phyloP scores from a whole-genome alignment of 2,888 invertebrate species.

The Cantharis flavilabris region DNA sequence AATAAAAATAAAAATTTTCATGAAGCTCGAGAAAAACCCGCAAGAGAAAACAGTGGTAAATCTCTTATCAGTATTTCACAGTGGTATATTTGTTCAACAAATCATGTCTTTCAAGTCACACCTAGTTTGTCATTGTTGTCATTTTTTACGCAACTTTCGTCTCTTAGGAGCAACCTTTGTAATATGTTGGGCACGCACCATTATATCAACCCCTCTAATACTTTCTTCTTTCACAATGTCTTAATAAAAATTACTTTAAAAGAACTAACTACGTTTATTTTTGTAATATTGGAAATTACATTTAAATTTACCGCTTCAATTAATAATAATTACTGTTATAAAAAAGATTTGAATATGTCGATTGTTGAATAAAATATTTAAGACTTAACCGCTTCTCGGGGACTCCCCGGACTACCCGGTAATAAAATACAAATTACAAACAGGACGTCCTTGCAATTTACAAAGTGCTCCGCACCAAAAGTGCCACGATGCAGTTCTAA shows the following conservation, averaged over 20 bases:
- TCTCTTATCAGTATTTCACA: conserved; percentile 15
- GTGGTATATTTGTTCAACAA: conserved; percentile 34
- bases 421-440: no score
- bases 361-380: no score
- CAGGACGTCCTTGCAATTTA: no score
- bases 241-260: neutral
- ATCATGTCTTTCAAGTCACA: conserved; percentile 34
- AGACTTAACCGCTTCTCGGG: no score
- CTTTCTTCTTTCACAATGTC: neutral
- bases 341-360: no score
- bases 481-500: no score
- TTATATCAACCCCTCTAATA: neutral
- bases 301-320: no score
- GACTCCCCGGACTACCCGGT: no score
- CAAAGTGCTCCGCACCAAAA: no score
- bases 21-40: neutral
- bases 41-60: conserved; percentile 12
- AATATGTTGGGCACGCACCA: conserved; percentile 36
- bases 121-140: conserved; percentile 24
- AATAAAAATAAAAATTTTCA: neutral
- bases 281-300: no score
- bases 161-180: conserved; percentile 16
- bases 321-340: no score
- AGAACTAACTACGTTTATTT: no score
- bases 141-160: conserved; percentile 7